Evolutionary conservation across 2,113 vertebrate species (phyloP), one percentile per base, ranked within the genome.

Genomic region (Noturus placidus): DNA sequence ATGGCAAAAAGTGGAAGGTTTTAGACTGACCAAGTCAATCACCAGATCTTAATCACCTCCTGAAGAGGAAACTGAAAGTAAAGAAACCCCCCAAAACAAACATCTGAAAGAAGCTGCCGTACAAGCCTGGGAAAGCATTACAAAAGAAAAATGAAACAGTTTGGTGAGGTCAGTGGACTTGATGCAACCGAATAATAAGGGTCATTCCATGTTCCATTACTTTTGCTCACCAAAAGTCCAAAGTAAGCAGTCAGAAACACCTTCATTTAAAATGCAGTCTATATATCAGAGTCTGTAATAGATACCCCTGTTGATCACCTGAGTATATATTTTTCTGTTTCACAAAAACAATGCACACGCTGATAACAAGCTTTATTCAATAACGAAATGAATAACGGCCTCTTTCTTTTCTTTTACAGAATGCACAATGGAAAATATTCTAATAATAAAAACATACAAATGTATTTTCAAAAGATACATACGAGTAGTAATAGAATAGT

Each of bases 341-440:
- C 82, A 86, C 78, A 89, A 90, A 77, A 87, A 91, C 77, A 56
- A 35, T 17, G 38, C 14, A 81, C 30, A 57, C 50, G 2, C 0
- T 19, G 77, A 30, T 0, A 4, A 33, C 38, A 7, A n/a, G 22
- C 87, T 94, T 94, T 95, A 94, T 93, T 95, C 87, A 82, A 90
- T 92, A 84, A 88, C 82, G 17, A 87, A 83, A 86, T 10, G 38
- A 20, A 74, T 33, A n/a, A 46, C 13, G 14, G 52, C 83, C 84
- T 90, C 72, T 22, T 30, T 46, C 2, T 50, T 5, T 30, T 13
- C 30, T 92, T 57, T 83, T 91, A 91, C 78, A 91, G 90, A 89
- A 57, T 69, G 67, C 84, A 82, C 38, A 83, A 89, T 27, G 15
- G 4, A 56, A 17, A 72, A 87, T 74, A 42, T 74, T 56, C 25